phyloP scores from a whole-genome alignment of 2,113 vertebrate species.

The Podarcis muralis region DNA sequence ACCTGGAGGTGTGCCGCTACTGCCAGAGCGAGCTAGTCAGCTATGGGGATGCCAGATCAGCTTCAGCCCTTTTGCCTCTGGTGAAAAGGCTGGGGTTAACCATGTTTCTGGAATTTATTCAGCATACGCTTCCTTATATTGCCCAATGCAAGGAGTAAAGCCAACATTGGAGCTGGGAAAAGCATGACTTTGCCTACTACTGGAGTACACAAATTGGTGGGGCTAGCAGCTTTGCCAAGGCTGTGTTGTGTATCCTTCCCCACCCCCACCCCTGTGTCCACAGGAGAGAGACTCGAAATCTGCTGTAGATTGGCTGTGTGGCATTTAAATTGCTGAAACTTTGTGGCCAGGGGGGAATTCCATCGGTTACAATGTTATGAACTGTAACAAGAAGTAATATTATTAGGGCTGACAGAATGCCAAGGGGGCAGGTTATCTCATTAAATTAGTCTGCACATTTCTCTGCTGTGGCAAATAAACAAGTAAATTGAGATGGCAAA shows the following conservation, averaged over 20 bases:
- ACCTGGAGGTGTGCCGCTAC: background rate
- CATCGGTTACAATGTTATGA: background rate
- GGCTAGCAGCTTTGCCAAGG: background rate
- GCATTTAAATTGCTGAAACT: background rate
- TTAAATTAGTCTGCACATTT: constrained; percentile 30
- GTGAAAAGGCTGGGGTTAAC: background rate
- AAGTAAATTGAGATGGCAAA: background rate
- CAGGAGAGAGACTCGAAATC: background rate
- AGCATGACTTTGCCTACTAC: background rate
- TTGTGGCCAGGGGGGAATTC: background rate
- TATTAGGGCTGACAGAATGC: background rate
- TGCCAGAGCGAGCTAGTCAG: background rate
- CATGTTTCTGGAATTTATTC: background rate
- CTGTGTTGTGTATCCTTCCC: background rate
- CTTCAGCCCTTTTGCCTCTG: background rate
- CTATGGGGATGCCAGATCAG: background rate
- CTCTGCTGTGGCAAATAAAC: background rate
- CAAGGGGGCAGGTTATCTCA: rapidly evolving
- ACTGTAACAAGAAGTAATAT: background rate
- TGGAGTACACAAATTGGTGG: background rate
- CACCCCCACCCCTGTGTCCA: too few relatives aligned
- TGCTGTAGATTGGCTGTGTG: background rate
- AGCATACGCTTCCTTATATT: background rate
- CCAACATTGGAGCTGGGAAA: background rate
- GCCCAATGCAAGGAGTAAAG: background rate